Evolutionary conservation across 2,888 invertebrate genomes (phyloP), one percentile per base, ranked within the genome.

Genomic region (Lycia hirtaria): DNA sequence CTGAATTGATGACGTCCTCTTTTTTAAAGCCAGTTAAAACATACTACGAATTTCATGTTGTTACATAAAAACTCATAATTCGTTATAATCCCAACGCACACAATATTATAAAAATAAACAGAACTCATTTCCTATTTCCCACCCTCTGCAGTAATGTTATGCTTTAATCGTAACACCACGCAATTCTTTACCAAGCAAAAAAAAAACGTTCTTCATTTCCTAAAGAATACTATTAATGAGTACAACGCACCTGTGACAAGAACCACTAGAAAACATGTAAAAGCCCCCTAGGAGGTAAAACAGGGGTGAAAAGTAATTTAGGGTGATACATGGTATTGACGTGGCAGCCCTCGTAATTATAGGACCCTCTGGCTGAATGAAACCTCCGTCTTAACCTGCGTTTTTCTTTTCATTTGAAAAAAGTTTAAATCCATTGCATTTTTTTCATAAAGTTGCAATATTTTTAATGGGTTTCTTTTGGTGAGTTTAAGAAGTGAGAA

Each of bases 221-320:
- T 52, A 60, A 52, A 65, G 62, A 51, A 60, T 41, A 53, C 62
- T 68, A 68, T 73, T 73, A 73, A 73, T 68, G 76, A 64, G 62
- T 44, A 54, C 62, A 58, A 51, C 57, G 73, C 83, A 83, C 83
- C 83, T 84, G 83, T 75, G 56, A 22, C 45, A 28, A 45, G 38
- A 45, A 50, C 56, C 55, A 47, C 68, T 58, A 66, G 65, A 58
- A 64, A 72, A 62, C 62, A 66, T 66, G 71, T 67, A 75, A 77
- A 76, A 74, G 57, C 67, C 68, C 78, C 76, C 70, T 65, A 64
- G 52, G 54, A 67, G 70, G 66, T 69, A 62, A 72, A 74, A 65
- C 64, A 65, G 67, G 87, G 84, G 82, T 65, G 78, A 74, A 81
- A 82, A 85, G 85, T 82, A 85, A 87, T 88, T 86, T 87, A 82